Evolutionary conservation across 2,113 vertebrate species (phyloP).

Genomic region (Etheostoma spectabile): DNA sequence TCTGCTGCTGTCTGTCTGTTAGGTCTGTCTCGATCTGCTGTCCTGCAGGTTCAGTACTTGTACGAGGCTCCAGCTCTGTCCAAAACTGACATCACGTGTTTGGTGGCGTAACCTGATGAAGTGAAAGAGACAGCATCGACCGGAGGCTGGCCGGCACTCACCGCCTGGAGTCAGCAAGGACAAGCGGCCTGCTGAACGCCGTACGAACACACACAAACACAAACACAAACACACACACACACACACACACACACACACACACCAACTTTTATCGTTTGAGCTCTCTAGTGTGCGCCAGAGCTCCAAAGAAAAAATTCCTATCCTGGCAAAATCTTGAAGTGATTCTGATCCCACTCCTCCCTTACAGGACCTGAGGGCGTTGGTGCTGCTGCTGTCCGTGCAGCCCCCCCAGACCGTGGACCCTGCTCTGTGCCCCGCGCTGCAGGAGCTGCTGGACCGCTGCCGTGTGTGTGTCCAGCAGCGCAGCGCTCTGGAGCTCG

Average conservation of each 20-base stretch:
- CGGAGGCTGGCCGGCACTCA: conserved; percentile 91
- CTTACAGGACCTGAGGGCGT: conserved; percentile 95
- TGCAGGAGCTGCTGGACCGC: conserved; percentile 94
- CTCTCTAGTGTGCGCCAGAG: too few relatives aligned
- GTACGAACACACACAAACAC: conserved; percentile 80
- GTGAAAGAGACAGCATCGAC: conserved; percentile 94
- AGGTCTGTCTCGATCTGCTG: too few relatives aligned
- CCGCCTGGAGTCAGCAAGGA: conserved; percentile 93
- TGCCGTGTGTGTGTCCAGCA: conserved; percentile 93
- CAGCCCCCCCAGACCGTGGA: conserved; percentile 93
- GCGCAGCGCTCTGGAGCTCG: conserved; percentile 91
- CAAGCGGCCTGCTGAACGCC: conserved; percentile 95
- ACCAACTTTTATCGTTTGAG: too few relatives aligned
- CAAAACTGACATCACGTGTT: too few relatives aligned
- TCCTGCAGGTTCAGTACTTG: conserved; percentile 93
- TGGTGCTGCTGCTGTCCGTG: conserved; percentile 94
- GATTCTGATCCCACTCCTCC: too few relatives aligned
- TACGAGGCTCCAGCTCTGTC: too few relatives aligned
- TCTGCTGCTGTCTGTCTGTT: too few relatives aligned
- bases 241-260: neutral
- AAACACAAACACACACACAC: conserved; percentile 1
- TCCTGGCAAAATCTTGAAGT: too few relatives aligned
- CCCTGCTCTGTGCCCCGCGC: conserved; percentile 91
- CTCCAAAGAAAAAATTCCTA: too few relatives aligned
- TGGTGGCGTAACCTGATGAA: conserved; percentile 97